Evolutionary conservation across 2,113 vertebrate genomes (phyloP).

Genomic region (Sminthopsis crassicaudata): DNA sequence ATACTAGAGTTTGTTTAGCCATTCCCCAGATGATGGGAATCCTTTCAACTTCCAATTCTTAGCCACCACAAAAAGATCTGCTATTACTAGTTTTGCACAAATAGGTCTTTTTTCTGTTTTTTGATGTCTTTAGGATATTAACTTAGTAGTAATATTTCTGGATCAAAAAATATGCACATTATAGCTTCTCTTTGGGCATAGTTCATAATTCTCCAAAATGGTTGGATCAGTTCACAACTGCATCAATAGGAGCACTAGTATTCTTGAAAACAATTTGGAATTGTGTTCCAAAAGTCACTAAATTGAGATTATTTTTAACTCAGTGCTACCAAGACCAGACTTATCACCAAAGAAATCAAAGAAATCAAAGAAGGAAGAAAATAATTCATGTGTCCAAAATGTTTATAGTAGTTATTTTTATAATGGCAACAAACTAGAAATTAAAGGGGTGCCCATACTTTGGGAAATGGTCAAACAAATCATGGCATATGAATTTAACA

Average conservation of each 20-base stretch:
- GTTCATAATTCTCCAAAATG: no score
- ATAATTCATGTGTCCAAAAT: not conserved
- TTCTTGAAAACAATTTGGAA: not conserved
- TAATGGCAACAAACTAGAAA: not conserved
- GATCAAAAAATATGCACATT: no score
- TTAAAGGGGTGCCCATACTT: not conserved
- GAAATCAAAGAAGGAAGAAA: not conserved
- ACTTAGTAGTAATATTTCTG: no score
- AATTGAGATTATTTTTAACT: not conserved
- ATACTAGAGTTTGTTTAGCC: no score
- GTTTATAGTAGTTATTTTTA: not conserved
- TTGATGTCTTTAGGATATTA: no score
- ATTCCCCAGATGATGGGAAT: no score
- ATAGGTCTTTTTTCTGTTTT: no score
- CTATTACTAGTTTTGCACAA: no score
- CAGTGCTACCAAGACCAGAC: not conserved
- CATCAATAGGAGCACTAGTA: not conserved
- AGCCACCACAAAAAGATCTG: no score
- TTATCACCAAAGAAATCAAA: not conserved
- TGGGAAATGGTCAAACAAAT: not conserved
- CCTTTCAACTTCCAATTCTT: no score
- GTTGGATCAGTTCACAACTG: no score
- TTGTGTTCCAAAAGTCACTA: not conserved
- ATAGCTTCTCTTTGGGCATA: no score
- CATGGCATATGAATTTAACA: not conserved